phyloP scores from a whole-genome alignment of 2,797 vertebrate species.

The Phataginus tetradactyla region DNA sequence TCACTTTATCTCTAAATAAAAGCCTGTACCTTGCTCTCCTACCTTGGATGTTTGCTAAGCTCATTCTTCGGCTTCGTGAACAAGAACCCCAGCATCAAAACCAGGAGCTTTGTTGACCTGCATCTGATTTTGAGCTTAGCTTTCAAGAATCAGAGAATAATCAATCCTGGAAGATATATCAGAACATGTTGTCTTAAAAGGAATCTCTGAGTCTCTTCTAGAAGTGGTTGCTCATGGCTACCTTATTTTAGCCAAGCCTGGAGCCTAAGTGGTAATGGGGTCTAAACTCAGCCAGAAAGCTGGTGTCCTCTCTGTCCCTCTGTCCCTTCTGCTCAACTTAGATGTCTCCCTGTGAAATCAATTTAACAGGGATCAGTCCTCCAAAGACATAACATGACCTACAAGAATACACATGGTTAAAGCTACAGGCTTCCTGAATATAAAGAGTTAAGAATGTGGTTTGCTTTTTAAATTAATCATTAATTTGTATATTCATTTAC shows the following conservation, averaged over 20 bases:
- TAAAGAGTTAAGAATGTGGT: not conserved
- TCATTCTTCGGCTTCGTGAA: too few relatives aligned
- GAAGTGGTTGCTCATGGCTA: not conserved
- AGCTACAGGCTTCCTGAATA: not conserved
- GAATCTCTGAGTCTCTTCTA: not conserved
- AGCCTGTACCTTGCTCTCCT: too few relatives aligned
- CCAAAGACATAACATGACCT: not conserved
- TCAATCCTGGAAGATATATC: not conserved
- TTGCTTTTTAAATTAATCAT: not conserved
- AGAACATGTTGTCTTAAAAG: not conserved
- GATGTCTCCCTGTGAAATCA: not conserved
- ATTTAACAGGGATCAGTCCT: not conserved
- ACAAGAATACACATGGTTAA: not conserved
- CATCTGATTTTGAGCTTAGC: not conserved
- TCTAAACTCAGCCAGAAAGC: not conserved
- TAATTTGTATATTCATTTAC: not conserved
- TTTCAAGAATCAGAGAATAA: not conserved
- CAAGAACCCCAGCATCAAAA: too few relatives aligned
- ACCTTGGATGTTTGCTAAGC: too few relatives aligned
- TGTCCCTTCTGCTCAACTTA: not conserved
- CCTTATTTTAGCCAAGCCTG: not conserved
- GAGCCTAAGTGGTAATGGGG: not conserved
- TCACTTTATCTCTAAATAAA: too few relatives aligned
- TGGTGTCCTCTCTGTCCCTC: not conserved
- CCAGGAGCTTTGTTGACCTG: not conserved